A percentile compares a stretch with the other conserved stretches of the same genome.
phyloP scores from a whole-genome alignment of 2,888 invertebrate species.

The Hirtodrosophila histrioides region DNA sequence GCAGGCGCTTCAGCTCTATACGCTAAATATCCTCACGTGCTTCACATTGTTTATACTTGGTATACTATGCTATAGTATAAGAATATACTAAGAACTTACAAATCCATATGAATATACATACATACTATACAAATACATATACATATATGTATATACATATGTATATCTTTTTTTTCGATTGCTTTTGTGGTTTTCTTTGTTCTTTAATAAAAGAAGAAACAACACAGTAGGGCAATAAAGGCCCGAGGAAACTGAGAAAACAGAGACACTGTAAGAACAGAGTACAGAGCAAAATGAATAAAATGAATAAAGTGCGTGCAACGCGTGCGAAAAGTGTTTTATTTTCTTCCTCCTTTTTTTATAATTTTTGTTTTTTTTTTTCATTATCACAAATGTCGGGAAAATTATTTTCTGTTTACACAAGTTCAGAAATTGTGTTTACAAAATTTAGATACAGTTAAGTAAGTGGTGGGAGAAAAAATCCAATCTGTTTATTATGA shows the following conservation, averaged over 20 bases:
- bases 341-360: neutral
- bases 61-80: neutral
- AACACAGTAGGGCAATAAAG: neutral
- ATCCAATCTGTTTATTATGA: slow-evolving; percentile 9
- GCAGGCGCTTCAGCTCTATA: slow-evolving; percentile 1
- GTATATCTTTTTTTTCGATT: too few species aligned
- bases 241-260: too few species aligned
- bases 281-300: neutral
- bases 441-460: slow-evolving; percentile 6
- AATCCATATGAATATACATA: neutral
- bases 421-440: slow-evolving; percentile 5
- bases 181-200: too few species aligned
- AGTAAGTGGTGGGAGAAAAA: neutral
- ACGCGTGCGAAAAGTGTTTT: slow-evolving; percentile 7
- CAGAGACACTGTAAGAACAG: too few species aligned
- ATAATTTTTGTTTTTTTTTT: slow-evolving; percentile 6
- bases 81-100: too few species aligned
- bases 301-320: slow-evolving; percentile 1
- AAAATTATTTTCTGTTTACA: slow-evolving; percentile 5
- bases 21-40: slow-evolving; percentile 44
- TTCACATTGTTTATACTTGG: slow-evolving; percentile 7
- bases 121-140: neutral
- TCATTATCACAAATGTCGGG: slow-evolving; percentile 1
- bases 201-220: neutral
- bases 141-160: neutral